These are phyloP conservation scores for Uropsilus gracilis DNA, from an alignment of 2,113 vertebrate species.

Conservation along the genomic window DNA sequence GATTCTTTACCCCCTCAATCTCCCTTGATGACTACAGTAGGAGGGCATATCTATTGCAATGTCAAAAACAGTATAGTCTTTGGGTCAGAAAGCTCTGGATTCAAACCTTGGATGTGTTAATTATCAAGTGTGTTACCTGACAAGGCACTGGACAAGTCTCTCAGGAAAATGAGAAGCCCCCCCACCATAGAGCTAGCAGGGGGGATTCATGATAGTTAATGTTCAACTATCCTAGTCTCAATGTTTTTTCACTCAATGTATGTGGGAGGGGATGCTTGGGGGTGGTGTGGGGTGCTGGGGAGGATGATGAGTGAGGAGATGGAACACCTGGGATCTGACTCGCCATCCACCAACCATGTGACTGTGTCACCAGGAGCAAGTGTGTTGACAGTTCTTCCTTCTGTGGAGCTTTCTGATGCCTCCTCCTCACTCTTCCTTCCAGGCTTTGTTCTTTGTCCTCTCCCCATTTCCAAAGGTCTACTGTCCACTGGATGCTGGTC, in stretches of 20 bases:
- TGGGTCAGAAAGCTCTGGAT: not conserved
- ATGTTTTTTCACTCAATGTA: not conserved
- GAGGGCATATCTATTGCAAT: not conserved
- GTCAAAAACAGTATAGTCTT: not conserved
- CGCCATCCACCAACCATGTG: not conserved
- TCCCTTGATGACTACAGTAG: not conserved
- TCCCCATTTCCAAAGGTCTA: not conserved
- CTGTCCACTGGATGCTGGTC: not conserved
- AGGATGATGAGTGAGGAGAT: not conserved
- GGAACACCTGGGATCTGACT: not conserved
- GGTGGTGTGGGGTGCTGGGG: accelerated
- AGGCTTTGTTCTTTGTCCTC: not conserved
- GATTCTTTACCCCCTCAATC: not conserved
- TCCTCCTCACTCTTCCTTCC: not conserved
- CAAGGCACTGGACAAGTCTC: not conserved
- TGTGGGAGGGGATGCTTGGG: not conserved
- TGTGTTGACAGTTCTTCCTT: not conserved
- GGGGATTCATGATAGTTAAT: not conserved
- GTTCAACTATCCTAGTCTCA: no score
- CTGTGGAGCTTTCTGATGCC: not conserved
- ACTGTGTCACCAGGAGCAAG: not conserved
- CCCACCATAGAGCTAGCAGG: not conserved
- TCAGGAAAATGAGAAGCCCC: not conserved
- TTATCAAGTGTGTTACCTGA: not conserved
- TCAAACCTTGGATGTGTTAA: not conserved